Base-by-base conservation (phyloP, 2,888 invertebrate species). In the Cheilosia vernalis region DNA sequence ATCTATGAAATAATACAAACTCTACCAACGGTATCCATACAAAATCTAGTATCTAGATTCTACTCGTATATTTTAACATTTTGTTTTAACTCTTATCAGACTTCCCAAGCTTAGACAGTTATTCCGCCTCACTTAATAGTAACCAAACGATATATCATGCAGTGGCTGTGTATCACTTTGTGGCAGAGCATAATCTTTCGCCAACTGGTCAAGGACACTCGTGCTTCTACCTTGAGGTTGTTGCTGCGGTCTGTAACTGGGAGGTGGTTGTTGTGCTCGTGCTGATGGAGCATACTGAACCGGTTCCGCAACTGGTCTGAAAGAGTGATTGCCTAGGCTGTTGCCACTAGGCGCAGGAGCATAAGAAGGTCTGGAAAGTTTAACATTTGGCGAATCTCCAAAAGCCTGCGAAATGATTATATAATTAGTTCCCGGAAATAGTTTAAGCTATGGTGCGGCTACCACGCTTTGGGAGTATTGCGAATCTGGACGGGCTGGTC, bases 91-190 rank as follows among this genome's bases (percentile, higher is more conserved):
- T 69, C 64, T 73, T 80, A 70, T 84, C 63, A 77, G 84, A 78
- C 76, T 84, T 80, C 44, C 49, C 77, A 55, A 27, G 37, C 56
- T 63, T 42, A 67, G 53, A 67, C 49, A 47, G 42, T 37, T 69
- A 33, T 42, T 69, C 78, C 58, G 37, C 64, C 78, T 64, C 30
- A 89, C 76, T 92, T 94, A 96, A 91, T 95, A 96, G 91, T 95
- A 95, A 89, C 97, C 96, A 90, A 97, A 97, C 80, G 96, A 95
- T 91, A 97, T 96, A 89, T 97, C 97, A 89, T 97, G 96, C 44
- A 96, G 93, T 0, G 96, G 94, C 44, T 94, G 93, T 0, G 95
- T 93, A 9, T 94, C 93, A 30, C 94, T 94, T 87, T 94, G 93
- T 0, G 97, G 97, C 60, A 97, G 91, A 13, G 96, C 95, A 89